Evolutionary conservation across 2,113 vertebrate genomes (phyloP).

Genomic region (Percopsis transmontana): DNA sequence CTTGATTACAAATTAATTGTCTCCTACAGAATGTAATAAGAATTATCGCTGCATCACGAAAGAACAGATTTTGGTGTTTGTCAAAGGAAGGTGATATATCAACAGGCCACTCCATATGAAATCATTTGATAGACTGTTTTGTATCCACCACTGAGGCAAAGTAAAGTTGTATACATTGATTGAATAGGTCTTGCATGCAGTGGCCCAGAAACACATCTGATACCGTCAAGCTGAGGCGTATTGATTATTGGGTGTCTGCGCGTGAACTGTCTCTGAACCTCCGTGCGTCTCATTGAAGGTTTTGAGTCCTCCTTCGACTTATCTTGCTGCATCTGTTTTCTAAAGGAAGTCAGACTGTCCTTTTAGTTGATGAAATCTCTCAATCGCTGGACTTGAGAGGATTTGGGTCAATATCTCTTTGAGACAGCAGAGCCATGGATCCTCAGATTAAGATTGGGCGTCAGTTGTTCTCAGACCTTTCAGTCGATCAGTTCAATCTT

Average conservation of each 20-base stretch:
- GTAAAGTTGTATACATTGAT: conserved; percentile 58
- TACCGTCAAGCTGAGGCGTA: conserved; percentile 60
- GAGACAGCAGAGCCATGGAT: conserved; percentile 33
- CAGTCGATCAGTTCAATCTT: background rate
- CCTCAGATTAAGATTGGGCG: conserved; percentile 39
- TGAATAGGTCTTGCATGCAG: conserved; percentile 33
- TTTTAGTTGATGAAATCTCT: conserved; percentile 68
- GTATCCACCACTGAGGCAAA: conserved; percentile 33
- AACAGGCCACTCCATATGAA: conserved; percentile 32
- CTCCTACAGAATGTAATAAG: too few relatives aligned
- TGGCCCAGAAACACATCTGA: conserved; percentile 59
- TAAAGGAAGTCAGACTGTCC: conserved; percentile 54
- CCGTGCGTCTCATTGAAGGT: conserved; percentile 44
- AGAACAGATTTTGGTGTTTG: conserved; percentile 12
- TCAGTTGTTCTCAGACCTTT: conserved; percentile 1
- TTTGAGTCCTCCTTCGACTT: conserved; percentile 51
- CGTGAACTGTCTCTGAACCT: conserved; percentile 67
- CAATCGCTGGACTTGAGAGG: conserved; percentile 48
- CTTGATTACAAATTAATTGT: conserved; percentile 27
- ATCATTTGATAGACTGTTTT: conserved; percentile 32
- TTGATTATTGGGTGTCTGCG: conserved; percentile 71
- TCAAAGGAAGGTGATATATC: conserved; percentile 17
- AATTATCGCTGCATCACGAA: background rate
- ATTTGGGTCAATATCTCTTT: conserved; percentile 35
- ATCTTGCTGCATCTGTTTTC: conserved; percentile 33